These are phyloP conservation scores for Coregonus ussuriensis DNA, from an alignment of 2,797 vertebrate genomes.

Conservation along the genomic window DNA sequence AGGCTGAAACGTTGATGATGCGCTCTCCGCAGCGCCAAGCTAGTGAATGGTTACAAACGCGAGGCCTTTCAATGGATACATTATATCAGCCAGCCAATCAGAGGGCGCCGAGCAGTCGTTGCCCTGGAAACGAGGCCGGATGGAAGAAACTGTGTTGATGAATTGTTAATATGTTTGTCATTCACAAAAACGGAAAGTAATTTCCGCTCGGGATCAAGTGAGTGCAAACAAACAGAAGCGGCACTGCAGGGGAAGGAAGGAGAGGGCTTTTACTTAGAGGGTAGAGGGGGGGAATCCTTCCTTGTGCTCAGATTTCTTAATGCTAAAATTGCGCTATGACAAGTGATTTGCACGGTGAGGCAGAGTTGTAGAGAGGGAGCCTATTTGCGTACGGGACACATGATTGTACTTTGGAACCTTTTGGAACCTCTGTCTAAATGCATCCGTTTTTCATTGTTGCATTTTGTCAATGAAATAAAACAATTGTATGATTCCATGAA, in stretches of 20 bases:
- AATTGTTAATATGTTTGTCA: slow-evolving; percentile 97
- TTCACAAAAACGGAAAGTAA: slow-evolving; percentile 99
- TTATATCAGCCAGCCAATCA: slow-evolving; percentile 84
- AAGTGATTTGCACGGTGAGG: not conserved
- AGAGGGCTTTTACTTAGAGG: slow-evolving; percentile 24
- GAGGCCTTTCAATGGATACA: slow-evolving; percentile 83
- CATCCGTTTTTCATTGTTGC: not conserved
- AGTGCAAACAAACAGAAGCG: slow-evolving; percentile 88
- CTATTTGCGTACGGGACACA: not conserved
- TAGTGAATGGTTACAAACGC: slow-evolving; percentile 85
- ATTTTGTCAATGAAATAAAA: not conserved
- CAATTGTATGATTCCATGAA: not conserved
- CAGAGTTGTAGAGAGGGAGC: not conserved
- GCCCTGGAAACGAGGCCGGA: slow-evolving; percentile 92
- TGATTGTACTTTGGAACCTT: not conserved
- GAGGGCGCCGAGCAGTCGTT: slow-evolving; percentile 78
- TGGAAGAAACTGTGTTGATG: slow-evolving; percentile 92
- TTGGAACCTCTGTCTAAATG: too few relatives aligned
- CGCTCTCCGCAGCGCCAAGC: slow-evolving; percentile 59
- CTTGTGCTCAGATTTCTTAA: slow-evolving; percentile 41
- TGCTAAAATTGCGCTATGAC: not conserved
- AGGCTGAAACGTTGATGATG: slow-evolving; percentile 36
- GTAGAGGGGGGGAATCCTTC: slow-evolving; percentile 18
- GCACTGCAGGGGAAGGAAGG: slow-evolving; percentile 67
- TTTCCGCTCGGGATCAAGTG: slow-evolving; percentile 98